A percentile compares a stretch with the other conserved stretches of the same genome.
These are phyloP conservation scores for Drusus annulatus DNA, from an alignment of 1,140 invertebrate species.

Conservation along the genomic window DNA sequence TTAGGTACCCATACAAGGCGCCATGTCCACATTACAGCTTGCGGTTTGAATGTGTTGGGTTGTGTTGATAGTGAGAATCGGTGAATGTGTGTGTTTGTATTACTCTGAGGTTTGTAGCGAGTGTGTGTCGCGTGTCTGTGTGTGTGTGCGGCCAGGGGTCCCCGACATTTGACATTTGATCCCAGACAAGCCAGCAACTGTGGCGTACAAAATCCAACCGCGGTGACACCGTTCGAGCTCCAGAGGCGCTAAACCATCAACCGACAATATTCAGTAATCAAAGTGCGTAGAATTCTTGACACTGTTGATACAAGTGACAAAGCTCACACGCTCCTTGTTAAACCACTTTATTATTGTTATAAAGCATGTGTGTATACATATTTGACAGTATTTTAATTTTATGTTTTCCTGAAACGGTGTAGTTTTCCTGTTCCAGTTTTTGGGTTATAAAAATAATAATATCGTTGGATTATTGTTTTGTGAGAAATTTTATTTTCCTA, in stretches of 20 bases:
- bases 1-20: neutral
- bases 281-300: neutral
- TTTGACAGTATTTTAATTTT: neutral
- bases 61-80: too few relatives aligned
- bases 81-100: neutral
- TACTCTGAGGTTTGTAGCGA: neutral
- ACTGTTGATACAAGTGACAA: neutral
- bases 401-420: neutral
- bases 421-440: neutral
- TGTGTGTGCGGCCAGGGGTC: neutral
- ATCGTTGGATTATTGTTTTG: too few relatives aligned
- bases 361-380: neutral
- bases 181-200: slow-evolving; percentile 33
- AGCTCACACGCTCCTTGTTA: neutral
- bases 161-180: slow-evolving; percentile 51
- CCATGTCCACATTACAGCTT: neutral
- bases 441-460: too few relatives aligned
- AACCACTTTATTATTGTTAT: neutral
- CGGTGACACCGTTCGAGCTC: slow-evolving; percentile 12
- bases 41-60: too few relatives aligned
- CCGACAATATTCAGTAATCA: neutral
- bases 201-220: slow-evolving; percentile 37
- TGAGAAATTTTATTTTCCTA: too few relatives aligned
- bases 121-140: neutral
- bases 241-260: slow-evolving; percentile 1